A percentile compares a stretch with the other conserved stretches of the same genome.
Evolutionary conservation across 2,797 vertebrate genomes (phyloP).

Genomic region (Urosaurus nigricauda): DNA sequence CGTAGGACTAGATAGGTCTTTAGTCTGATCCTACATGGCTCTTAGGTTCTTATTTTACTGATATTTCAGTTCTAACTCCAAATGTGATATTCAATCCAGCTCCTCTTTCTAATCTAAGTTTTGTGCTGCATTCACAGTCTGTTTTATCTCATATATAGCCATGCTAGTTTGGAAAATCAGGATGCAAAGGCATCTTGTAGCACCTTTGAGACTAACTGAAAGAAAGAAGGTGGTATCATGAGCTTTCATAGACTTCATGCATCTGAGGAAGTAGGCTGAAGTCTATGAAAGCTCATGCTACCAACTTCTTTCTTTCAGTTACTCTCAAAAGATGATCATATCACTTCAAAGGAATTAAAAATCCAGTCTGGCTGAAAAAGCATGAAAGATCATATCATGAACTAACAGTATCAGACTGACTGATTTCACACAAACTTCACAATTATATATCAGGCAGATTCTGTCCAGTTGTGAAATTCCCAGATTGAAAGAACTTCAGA

Average conservation of each 20-base stretch:
- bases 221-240: no score
- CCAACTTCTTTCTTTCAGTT: no score
- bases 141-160: not conserved
- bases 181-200: no score
- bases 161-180: no score
- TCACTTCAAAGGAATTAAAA: conserved; percentile 8
- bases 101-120: not conserved
- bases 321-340: no score
- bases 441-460: not conserved
- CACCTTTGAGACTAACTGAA: no score
- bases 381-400: not conserved
- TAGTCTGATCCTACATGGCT: no score
- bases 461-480: accelerated
- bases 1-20: no score
- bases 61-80: not conserved
- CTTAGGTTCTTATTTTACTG: not conserved
- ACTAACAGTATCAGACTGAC: not conserved
- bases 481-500: not conserved
- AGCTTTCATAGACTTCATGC: no score
- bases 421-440: not conserved
- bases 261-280: no score
- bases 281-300: no score
- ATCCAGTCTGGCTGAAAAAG: not conserved
- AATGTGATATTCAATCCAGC: not conserved
- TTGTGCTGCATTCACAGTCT: not conserved